These are phyloP conservation scores for Turnix velox DNA, from an alignment of 2,113 vertebrate species.

Conservation along the genomic window DNA sequence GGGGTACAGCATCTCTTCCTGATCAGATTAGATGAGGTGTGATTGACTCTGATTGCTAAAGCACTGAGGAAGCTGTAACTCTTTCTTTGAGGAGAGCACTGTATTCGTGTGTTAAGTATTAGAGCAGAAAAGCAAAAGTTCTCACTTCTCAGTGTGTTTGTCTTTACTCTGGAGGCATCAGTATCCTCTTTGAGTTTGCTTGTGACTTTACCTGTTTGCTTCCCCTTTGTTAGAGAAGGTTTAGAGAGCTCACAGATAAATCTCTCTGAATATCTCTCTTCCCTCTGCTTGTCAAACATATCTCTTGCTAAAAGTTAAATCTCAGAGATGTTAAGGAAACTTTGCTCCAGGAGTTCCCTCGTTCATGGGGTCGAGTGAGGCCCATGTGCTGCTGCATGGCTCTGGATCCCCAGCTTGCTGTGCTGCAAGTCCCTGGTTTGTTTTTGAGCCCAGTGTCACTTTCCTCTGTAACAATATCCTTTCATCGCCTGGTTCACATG, in stretches of 20 bases:
- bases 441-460: slow-evolving; percentile 57
- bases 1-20: background rate
- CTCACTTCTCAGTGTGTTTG: background rate
- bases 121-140: background rate
- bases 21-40: background rate
- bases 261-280: slow-evolving; percentile 1
- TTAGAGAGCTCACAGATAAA: background rate
- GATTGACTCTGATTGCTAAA: background rate
- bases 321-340: background rate
- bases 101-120: background rate
- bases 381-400: background rate
- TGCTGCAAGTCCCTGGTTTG: slow-evolving; percentile 21
- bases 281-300: background rate
- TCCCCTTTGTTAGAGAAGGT: background rate
- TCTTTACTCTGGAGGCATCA: background rate
- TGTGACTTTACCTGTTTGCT: background rate
- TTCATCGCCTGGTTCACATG: slow-evolving; percentile 65
- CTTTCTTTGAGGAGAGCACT: background rate
- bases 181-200: background rate
- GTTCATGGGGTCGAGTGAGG: background rate
- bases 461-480: slow-evolving; percentile 70
- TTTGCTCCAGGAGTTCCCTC: background rate
- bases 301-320: background rate
- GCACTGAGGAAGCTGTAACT: background rate
- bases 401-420: background rate